Evolutionary conservation across 2,888 invertebrate species (phyloP).

Genomic region (Hydropsyche betteni): DNA sequence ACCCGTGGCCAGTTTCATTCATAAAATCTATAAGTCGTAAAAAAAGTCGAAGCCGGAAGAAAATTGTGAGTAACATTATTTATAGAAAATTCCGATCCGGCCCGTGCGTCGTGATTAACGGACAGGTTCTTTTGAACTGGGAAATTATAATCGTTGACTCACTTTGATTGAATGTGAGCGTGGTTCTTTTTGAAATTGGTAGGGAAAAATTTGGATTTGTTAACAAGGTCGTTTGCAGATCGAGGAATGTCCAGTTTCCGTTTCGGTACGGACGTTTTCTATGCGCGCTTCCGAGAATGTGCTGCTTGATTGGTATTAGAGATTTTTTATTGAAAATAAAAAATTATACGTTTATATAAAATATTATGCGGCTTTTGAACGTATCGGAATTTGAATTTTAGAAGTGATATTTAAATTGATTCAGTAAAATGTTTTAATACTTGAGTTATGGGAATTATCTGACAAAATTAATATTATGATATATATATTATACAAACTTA

Average conservation of each 20-base stretch:
- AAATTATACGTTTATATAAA: no score
- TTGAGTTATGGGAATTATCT: no score
- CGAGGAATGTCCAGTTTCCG: slow-evolving; percentile 8
- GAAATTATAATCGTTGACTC: slow-evolving; percentile 1
- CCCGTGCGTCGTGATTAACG: background rate
- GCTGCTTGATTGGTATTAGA: background rate
- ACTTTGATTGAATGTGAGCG: background rate
- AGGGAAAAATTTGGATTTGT: background rate
- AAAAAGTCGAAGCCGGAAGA: background rate
- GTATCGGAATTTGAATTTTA: no score
- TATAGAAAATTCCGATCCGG: slow-evolving; percentile 5
- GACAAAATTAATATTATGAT: no score
- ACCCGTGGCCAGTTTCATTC: slow-evolving; percentile 33
- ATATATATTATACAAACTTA: no score
- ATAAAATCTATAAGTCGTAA: slow-evolving; percentile 1
- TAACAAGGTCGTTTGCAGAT: background rate
- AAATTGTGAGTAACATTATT: slow-evolving; percentile 18
- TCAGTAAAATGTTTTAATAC: no score
- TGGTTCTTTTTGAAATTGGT: background rate
- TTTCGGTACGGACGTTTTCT: background rate
- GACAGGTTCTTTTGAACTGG: background rate
- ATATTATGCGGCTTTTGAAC: no score
- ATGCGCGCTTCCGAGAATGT: slow-evolving; percentile 1
- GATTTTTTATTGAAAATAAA: no score
- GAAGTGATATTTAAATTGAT: no score